Evolutionary conservation across 2,888 invertebrate species (phyloP).

Genomic region (Lycia hirtaria): DNA sequence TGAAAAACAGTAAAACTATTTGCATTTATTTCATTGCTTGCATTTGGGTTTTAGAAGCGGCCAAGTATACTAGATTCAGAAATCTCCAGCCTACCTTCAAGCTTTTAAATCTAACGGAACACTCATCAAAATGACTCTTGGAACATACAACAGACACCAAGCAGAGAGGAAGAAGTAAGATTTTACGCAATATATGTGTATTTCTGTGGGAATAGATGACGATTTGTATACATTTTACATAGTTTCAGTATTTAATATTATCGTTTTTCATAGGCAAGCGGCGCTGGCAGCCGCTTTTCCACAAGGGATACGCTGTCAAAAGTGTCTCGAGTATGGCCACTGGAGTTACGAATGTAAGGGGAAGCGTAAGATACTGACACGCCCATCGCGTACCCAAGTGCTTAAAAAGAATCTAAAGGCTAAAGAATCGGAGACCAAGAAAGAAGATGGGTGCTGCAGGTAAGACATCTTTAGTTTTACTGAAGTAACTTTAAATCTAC

Average conservation of each 20-base stretch:
- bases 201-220: neutral
- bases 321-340: slow-evolving; percentile 96
- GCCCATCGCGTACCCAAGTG: slow-evolving; percentile 93
- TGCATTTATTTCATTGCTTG: slow-evolving; percentile 29
- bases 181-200: slow-evolving; percentile 26
- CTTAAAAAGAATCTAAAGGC: slow-evolving; percentile 87
- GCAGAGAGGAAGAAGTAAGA: slow-evolving; percentile 75
- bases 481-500: neutral
- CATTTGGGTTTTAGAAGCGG: slow-evolving; percentile 51
- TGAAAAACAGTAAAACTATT: neutral
- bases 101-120: slow-evolving; percentile 17
- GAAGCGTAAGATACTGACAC: slow-evolving; percentile 94
- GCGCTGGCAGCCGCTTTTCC: slow-evolving; percentile 88
- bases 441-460: slow-evolving; percentile 64
- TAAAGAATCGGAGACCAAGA: slow-evolving; percentile 44
- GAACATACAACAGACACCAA: slow-evolving; percentile 80
- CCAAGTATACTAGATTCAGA: slow-evolving; percentile 24
- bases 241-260: slow-evolving; percentile 30
- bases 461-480: slow-evolving; percentile 35
- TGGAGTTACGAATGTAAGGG: slow-evolving; percentile 98
- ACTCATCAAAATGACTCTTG: slow-evolving; percentile 70
- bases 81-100: slow-evolving; percentile 42
- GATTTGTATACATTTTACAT: slow-evolving; percentile 14
- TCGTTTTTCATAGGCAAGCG: slow-evolving; percentile 74
- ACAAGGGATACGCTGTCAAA: slow-evolving; percentile 94